Evolutionary conservation across 2,113 vertebrate genomes (phyloP).

Genomic region (Mesembrinibis cayennensis): DNA sequence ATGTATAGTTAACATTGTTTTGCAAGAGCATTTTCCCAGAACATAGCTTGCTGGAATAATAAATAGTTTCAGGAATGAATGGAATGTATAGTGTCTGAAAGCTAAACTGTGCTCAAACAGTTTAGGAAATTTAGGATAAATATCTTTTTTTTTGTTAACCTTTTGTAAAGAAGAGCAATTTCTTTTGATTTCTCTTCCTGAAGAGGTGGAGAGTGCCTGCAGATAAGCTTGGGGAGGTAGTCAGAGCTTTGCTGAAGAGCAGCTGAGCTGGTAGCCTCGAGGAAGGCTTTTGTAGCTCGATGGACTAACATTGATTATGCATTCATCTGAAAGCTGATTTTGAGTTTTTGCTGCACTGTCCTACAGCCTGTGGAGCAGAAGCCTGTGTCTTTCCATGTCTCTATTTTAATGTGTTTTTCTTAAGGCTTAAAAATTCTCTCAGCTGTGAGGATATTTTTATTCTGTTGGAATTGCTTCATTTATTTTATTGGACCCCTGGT

Average conservation of each 20-base stretch:
- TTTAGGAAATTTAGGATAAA: neutral
- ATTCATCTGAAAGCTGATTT: neutral
- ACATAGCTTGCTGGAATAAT: neutral
- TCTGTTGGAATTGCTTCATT: neutral
- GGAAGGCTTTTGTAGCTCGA: neutral
- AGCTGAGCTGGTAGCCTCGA: neutral
- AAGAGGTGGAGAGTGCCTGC: neutral
- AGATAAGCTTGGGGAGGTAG: neutral
- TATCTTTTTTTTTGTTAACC: neutral
- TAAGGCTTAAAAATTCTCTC: neutral
- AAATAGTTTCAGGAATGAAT: neutral
- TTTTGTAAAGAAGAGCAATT: neutral
- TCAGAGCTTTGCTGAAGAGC: neutral
- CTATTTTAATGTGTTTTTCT: neutral
- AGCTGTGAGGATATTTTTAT: neutral
- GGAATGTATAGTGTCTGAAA: neutral
- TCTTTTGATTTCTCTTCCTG: neutral
- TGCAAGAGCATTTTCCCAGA: neutral
- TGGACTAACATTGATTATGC: neutral
- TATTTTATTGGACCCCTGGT: neutral
- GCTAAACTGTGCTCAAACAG: neutral
- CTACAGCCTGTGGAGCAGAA: neutral
- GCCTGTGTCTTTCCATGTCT: neutral
- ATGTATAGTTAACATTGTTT: neutral
- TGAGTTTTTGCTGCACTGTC: neutral